Conservation (phyloP, 2,113 vertebrate species). For the Labeo catla region DNA sequence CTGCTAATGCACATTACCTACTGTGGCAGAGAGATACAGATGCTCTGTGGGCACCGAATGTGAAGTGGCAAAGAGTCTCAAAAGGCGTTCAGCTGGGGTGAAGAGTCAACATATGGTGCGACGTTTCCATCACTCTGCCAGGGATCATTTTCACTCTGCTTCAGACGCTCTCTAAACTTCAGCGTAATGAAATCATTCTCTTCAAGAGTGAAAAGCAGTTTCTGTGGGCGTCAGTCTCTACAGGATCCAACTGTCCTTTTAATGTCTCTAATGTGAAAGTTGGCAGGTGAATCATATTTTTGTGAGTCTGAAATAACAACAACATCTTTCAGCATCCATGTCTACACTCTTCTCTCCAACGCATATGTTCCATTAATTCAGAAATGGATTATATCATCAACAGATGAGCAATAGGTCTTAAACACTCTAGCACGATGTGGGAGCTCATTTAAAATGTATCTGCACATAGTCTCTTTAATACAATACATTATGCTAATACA, state of each 20-base stretch:
- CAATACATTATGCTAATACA: background rate
- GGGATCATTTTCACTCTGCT: background rate
- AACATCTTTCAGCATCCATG: constrained; percentile 9
- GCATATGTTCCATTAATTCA: constrained; percentile 49
- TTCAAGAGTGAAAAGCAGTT: constrained; percentile 52
- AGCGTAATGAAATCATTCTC: constrained; percentile 17
- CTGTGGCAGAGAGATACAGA: constrained; percentile 47
- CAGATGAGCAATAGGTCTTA: constrained; percentile 51
- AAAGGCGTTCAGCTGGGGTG: constrained; percentile 49
- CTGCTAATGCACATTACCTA: constrained; percentile 58
- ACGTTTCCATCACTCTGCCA: constrained; percentile 15
- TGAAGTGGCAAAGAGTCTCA: constrained; percentile 52
- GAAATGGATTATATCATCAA: constrained; percentile 50
- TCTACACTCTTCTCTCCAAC: constrained; percentile 40
- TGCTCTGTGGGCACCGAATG: constrained; percentile 49
- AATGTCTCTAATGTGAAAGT: constrained; percentile 51
- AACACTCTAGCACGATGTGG: constrained; percentile 42
- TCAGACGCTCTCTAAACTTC: constrained; percentile 1
- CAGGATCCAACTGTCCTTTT: constrained; percentile 46
- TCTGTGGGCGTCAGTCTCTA: constrained; percentile 52
- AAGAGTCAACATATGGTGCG: constrained; percentile 56
- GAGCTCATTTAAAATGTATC: constrained; percentile 42
- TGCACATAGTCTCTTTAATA: background rate
- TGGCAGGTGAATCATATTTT: constrained; percentile 50
- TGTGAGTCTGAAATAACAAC: constrained; percentile 47